Base-by-base conservation (phyloP, 2,113 vertebrate genomes). In the Heptranchias perlo region DNA sequence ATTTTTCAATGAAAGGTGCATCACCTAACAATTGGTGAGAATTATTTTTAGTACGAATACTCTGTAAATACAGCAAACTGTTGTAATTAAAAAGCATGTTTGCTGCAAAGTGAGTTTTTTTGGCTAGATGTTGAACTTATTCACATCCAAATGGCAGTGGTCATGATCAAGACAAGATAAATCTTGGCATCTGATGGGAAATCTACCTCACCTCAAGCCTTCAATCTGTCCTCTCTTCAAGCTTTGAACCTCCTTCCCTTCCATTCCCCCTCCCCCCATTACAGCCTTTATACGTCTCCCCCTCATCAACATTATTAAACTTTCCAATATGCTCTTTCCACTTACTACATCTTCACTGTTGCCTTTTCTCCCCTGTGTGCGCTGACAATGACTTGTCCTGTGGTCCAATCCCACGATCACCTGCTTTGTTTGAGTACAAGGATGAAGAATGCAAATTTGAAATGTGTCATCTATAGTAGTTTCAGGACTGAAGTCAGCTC, bases 11-110 rank as follows among this genome's bases (percentile, higher is more conserved):
- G 89, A 93, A 93, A 93, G 89, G 89, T 93, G 89, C 89, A n/a
- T 93, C 89, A 93, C 89, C 89, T 93, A 64, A 62, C 52, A 86
- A 49, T 86, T 39, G 89, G 35, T 93, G 89, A 93, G 58, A 93
- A 93, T 93, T 93, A 93, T 93, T 93, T 93, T 93, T 93, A 93
- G 89, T 93, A 93, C 61, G 89, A 93, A 93, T 93, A 93, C 58
- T 93, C 89, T 93, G 89, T 93, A 93, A 93, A 93, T 93, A 62
- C 89, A 93, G 89, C 89, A 93, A 61, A 93, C 89, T 64, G 16
- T 82, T 82, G 78, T 44, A 18, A 93, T 93, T 93, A 93, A 93
- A 93, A 93, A 62, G 89, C 89, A 1, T 62, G 58, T 93, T 93
- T 93, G 89, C 89, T 93, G 89, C 89, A 64, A 87, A 87, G 84